These are phyloP conservation scores for Brachyopa scutellaris DNA, from an alignment of 2,888 invertebrate genomes.

Conservation along the genomic window DNA sequence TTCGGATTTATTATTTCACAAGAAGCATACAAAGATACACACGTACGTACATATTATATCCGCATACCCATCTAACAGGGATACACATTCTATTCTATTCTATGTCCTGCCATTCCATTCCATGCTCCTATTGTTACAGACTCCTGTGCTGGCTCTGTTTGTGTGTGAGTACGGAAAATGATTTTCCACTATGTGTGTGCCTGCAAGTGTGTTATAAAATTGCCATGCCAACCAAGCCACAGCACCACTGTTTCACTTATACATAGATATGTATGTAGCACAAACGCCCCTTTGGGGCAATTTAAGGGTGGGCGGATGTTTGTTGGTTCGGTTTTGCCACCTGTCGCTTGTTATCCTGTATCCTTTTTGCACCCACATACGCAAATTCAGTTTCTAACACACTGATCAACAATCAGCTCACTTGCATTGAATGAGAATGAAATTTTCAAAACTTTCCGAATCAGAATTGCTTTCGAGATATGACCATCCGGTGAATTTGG, in stretches of 20 bases:
- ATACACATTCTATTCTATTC: background rate
- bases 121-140: background rate
- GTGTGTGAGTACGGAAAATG: background rate
- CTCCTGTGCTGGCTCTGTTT: background rate
- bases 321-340: background rate
- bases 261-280: no score
- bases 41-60: background rate
- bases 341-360: conserved; percentile 7
- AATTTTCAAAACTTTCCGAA: conserved; percentile 6
- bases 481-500: background rate
- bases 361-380: background rate
- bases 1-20: conserved; percentile 53
- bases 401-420: background rate
- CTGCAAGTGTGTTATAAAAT: conserved; percentile 28
- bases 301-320: background rate
- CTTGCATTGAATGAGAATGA: conserved; percentile 4
- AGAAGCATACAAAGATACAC: background rate
- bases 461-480: background rate
- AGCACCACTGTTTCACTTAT: background rate
- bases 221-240: conserved; percentile 16
- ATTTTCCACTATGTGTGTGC: background rate
- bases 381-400: background rate
- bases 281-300: background rate
- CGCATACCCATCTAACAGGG: background rate
- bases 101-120: background rate